Evolutionary conservation across 1,140 invertebrate genomes (phyloP).

Genomic region (Sminthurinus signatus): DNA sequence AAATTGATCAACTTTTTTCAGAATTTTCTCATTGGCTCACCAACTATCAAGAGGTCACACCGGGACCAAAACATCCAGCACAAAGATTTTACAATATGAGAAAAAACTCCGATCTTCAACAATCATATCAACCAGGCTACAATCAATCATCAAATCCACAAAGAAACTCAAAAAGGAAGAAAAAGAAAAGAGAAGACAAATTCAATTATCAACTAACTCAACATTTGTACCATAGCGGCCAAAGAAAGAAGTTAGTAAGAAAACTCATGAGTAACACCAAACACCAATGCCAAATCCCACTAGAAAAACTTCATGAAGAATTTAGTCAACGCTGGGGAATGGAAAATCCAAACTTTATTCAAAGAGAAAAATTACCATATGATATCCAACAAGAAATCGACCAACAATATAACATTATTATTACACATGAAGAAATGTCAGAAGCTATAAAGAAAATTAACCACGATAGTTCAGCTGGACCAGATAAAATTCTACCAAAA

Average conservation of each 20-base stretch:
- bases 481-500: conserved; percentile 2
- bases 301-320: background rate
- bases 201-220: background rate
- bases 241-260: background rate
- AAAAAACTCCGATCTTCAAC: background rate
- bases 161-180: background rate
- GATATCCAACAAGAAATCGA: background rate
- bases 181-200: background rate
- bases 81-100: background rate
- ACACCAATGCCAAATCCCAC: background rate
- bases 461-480: background rate
- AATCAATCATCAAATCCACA: no score
- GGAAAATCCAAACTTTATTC: background rate
- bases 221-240: background rate
- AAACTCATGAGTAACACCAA: background rate
- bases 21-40: no score
- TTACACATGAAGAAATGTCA: background rate
- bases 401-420: background rate
- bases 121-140: background rate
- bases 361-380: background rate
- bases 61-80: background rate
- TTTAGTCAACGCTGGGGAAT: background rate
- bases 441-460: background rate
- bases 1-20: no score
- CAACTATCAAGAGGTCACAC: no score